Conservation (phyloP, 1,140 invertebrate species). For the Drosophila melanogaster region Release_6_plus_ISO1_MT NT_033779.5:4110501-4111000, state of each 20-base stretch:
- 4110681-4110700: conserved; percentile 45
- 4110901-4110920: conserved; percentile 13
- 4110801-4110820: conserved; percentile 49
- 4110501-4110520: conserved; percentile 51
- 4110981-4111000: neutral
- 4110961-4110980: neutral
- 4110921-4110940: neutral
- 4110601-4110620: neutral
- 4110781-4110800: conserved; percentile 14
- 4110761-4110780: conserved; percentile 19
- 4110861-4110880: conserved; percentile 41
- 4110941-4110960: neutral
- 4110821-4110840: conserved; percentile 57
- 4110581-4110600: neutral
- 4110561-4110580: neutral
- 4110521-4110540: conserved; percentile 50
- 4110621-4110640: conserved; percentile 67
- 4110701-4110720: neutral
- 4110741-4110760: conserved; percentile 58
- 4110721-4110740: conserved; percentile 65
- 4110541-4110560: conserved; percentile 19
- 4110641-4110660: conserved; percentile 82
- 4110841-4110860: conserved; percentile 55
- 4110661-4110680: conserved; percentile 69
- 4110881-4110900: neutral